Evolutionary conservation across 2,113 vertebrate species (phyloP), one percentile per base, ranked within the genome.

Genomic region (Onychostoma macrolepis): DNA sequence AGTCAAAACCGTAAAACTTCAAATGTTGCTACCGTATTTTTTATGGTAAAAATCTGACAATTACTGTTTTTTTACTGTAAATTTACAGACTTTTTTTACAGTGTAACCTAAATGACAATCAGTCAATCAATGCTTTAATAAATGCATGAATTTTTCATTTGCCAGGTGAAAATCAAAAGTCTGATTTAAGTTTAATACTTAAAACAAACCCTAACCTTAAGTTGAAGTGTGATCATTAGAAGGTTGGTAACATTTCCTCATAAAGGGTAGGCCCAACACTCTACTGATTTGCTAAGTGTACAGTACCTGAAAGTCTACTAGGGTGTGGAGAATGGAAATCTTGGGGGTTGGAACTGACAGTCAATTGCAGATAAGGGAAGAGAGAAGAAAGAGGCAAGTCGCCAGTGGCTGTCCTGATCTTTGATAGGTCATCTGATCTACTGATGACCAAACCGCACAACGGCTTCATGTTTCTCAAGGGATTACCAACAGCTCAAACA

Each of bases 371-470:
- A 92, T 90, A 92, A 88, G 89, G 58, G 72, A 84, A 90, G 88
- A 92, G 83, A 90, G 86, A 88, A 92, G 91, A 89, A 87, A 56
- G 85, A 50, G 91, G 91, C 89, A 88, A 89, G 88, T 89, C 45
- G 86, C 53, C 91, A 94, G 93, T 93, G 92, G 91, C 92, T 89
- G 91, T 89, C 91, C 90, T 94, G 93, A 96, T 95, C 95, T 95
- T 92, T 94, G 95, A 95, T 94, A 95, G 94, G 95, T 94, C 93
- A 95, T 91, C 91, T 91, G 95, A 96, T 95, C 93, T 91, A 50
- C 88, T 85, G 88, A 91, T 89, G 91, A 90, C 89, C 88, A 88
- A 26, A 36, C 89, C 43, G 86, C 87, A 87, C 88, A 30, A 77
- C 43, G 87, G 90, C 86, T 90, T 95, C 93, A 80, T 80, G 88